Base-by-base conservation (phyloP, 2,113 vertebrate species). In the Amblyopsis rosae region DNA sequence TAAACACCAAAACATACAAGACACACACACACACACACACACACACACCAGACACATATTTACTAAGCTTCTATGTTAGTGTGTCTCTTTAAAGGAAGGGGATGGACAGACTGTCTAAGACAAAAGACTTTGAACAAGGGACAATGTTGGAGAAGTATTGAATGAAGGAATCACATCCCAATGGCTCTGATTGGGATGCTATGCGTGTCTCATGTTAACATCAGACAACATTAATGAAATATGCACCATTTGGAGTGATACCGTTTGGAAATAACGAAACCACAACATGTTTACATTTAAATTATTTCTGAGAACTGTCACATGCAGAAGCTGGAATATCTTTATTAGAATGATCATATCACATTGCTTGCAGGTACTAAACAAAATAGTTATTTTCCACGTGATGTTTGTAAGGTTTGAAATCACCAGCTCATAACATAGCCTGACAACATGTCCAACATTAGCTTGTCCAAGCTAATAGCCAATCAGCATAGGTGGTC, bases 81-180 rank as follows among this genome's bases (percentile, higher is more conserved):
- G 35, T 41, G 35, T 41, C 35, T 41, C 35, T 41, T 8, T 41
- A 41, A 41, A 41, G 35, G 7, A 41, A 6, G 35, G 5, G 35
- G 35, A 6, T 7, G 0, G 35, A 3, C 35, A 41, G 35, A 6
- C 35, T 41, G 3, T 33, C 55, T 7, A 9, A 47, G 68, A 80
- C 65, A 68, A 71, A 77, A 46, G 69, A 80, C 75, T 77, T 35
- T 77, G 59, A 26, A 26, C 1, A 26, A 0, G 26, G 26, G 26
- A 26, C 26, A 26, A 26, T 81, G 35, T 67, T 13, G 82, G 26
- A 26, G 26, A 26, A 77, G 77, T 82, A 80, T 59, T 76, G 75
- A 77, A 63, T 75, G 79, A 82, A 85, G 85, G 77, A 83, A 55
- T 63, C 59, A 33, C 19, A 9, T 77, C 46, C 59, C 71, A 69